Evolutionary conservation across 1,140 invertebrate species (phyloP).

Genomic region (Sesamia nonagrioides): DNA sequence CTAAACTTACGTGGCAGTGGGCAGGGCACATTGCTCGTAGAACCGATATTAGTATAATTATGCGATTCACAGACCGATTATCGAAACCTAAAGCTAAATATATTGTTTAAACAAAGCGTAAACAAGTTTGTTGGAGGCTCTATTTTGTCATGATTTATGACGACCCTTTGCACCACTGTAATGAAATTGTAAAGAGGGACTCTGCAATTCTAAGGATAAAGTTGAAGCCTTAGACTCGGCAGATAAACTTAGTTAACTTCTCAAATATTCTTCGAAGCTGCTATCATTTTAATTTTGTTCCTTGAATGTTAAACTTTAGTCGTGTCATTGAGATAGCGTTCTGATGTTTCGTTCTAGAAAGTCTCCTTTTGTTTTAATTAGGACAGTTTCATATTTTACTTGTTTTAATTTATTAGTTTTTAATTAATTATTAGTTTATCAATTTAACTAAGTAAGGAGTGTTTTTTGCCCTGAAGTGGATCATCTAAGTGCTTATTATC

Average conservation of each 20-base stretch:
- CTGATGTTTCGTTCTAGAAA: slow-evolving; percentile 4
- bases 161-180: slow-evolving; percentile 5
- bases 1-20: too few relatives aligned
- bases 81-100: slow-evolving; percentile 7
- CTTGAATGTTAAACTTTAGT: slow-evolving; percentile 4
- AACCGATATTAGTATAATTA: too few relatives aligned
- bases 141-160: slow-evolving; percentile 43
- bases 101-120: slow-evolving; percentile 8
- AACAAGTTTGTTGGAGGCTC: slow-evolving; percentile 24
- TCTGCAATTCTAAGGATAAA: slow-evolving; percentile 26
- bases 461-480: too few relatives aligned
- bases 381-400: background rate
- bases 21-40: too few relatives aligned
- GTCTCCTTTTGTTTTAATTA: background rate
- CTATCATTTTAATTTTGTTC: slow-evolving; percentile 42
- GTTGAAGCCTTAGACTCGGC: slow-evolving; percentile 12
- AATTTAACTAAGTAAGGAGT: too few relatives aligned
- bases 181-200: slow-evolving; percentile 40
- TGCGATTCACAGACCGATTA: background rate
- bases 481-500: too few relatives aligned
- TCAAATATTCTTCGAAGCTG: slow-evolving; percentile 26
- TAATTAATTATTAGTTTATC: too few relatives aligned
- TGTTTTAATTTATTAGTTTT: background rate
- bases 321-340: slow-evolving; percentile 11
- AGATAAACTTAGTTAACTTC: slow-evolving; percentile 42